A percentile compares a stretch with the other conserved stretches of the same genome.
These are phyloP conservation scores for Calliphora vicina DNA, from an alignment of 1,140 invertebrate genomes.

Conservation along the genomic window DNA sequence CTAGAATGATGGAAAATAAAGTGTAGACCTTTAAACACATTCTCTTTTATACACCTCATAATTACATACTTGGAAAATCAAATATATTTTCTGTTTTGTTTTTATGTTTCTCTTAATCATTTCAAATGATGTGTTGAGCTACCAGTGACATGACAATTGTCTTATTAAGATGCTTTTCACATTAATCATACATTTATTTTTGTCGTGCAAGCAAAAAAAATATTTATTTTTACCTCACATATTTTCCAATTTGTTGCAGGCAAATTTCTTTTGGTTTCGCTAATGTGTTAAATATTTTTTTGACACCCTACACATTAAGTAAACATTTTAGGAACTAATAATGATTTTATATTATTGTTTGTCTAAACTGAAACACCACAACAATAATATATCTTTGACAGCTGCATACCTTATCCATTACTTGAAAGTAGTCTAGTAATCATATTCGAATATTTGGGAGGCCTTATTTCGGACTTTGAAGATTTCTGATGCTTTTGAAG, in stretches of 20 bases:
- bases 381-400: too few relatives aligned
- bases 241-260: slow-evolving; percentile 28
- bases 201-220: background rate
- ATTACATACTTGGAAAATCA: background rate
- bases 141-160: background rate
- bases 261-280: background rate
- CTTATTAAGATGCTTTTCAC: background rate
- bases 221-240: background rate
- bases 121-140: background rate
- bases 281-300: background rate
- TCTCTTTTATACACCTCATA: background rate
- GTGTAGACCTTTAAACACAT: background rate
- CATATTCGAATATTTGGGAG: too few relatives aligned
- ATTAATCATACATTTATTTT: background rate
- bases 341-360: too few relatives aligned
- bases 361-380: too few relatives aligned
- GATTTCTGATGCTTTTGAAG: too few relatives aligned
- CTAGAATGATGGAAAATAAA: background rate
- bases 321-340: too few relatives aligned
- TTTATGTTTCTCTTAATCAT: background rate
- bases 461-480: too few relatives aligned
- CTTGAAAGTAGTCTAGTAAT: too few relatives aligned
- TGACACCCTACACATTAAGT: background rate
- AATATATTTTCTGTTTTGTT: background rate
- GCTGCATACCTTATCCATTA: too few relatives aligned